Base-by-base conservation (phyloP, 2,888 invertebrate genomes). In the Conistra vaccinii region DNA sequence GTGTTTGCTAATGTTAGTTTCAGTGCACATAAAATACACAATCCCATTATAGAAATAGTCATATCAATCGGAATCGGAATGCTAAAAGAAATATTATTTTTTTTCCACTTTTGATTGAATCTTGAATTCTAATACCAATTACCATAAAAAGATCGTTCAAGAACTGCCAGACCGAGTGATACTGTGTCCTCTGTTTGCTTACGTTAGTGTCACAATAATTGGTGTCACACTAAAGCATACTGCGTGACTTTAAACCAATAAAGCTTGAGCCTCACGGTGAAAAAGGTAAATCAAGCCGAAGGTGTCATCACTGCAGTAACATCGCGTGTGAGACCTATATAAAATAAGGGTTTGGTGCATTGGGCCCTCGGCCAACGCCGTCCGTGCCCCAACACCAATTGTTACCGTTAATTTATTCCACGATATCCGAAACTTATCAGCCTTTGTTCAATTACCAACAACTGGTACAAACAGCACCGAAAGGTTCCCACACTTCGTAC, bases 401-500 rank as follows among this genome's bases (percentile, higher is more conserved):
- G 94, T 94, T 93, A 95, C 94, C 93, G 92, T 94, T 95, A 94
- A 93, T 92, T 91, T 91, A 90, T 89, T 88, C 89, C 81, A 85
- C 84, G 84, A 88, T 90, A 88, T 79, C 83, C 77, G 82, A 83
- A 86, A 80, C 84, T 85, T 87, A 87, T 86, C 85, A 84, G 80
- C 85, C 83, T 87, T 89, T 90, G 88, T 90, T 90, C 88, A 90
- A 88, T 90, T 89, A 90, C 86, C 12, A 83, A 88, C 88, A 88
- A 90, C 90, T 89, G 91, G 93, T 91, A 92, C 94, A 84, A 89
- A 88, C 89, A 89, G 92, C 92, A 89, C 94, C 93, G 90, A 76
- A 85, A 83, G 85, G 78, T 69, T 74, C 69, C 65, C 76, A 81
- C 84, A 86, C 85, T 83, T 76, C 69, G 66, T 78, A 75, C 70